These are phyloP conservation scores for Volucella bombylans DNA, from an alignment of 2,888 invertebrate species.

Conservation along the genomic window DNA sequence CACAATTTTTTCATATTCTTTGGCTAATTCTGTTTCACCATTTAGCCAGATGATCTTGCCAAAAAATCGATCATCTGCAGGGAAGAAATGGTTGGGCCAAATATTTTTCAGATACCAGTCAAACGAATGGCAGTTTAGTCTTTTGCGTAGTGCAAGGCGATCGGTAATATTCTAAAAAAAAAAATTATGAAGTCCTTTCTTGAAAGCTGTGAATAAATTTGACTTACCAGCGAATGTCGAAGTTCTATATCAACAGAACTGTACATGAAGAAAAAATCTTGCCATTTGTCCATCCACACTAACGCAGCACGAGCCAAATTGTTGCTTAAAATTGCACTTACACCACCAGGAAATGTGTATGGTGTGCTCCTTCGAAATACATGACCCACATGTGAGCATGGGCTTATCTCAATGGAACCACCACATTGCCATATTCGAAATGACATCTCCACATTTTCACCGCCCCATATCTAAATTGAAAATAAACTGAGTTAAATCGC, in stretches of 20 bases:
- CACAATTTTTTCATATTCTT: constrained; percentile 78
- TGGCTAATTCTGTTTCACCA: constrained; percentile 78
- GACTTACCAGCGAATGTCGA: constrained; percentile 72
- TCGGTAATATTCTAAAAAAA: constrained; percentile 83
- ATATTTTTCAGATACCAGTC: constrained; percentile 96
- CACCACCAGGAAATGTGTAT: constrained; percentile 96
- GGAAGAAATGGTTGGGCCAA: constrained; percentile 98
- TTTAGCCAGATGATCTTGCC: constrained; percentile 88
- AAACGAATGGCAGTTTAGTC: constrained; percentile 92
- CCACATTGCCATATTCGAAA: constrained; percentile 98
- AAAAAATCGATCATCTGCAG: constrained; percentile 92
- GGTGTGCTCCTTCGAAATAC: constrained; percentile 96
- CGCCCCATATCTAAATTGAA: constrained; percentile 92
- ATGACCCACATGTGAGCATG: constrained; percentile 97
- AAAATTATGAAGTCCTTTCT: constrained; percentile 83
- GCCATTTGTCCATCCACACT: constrained; percentile 99
- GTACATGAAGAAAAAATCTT: constrained; percentile 94
- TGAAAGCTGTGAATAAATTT: background rate
- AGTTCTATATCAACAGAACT: constrained; percentile 85
- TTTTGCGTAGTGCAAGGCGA: constrained; percentile 87
- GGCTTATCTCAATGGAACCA: constrained; percentile 93
- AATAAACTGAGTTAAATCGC: background rate
- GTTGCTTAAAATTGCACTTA: constrained; percentile 89
- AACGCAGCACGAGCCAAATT: constrained; percentile 96
- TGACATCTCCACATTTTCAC: constrained; percentile 98